Conservation (phyloP, 2,888 invertebrate species). For the Dynastes grantii region DNA sequence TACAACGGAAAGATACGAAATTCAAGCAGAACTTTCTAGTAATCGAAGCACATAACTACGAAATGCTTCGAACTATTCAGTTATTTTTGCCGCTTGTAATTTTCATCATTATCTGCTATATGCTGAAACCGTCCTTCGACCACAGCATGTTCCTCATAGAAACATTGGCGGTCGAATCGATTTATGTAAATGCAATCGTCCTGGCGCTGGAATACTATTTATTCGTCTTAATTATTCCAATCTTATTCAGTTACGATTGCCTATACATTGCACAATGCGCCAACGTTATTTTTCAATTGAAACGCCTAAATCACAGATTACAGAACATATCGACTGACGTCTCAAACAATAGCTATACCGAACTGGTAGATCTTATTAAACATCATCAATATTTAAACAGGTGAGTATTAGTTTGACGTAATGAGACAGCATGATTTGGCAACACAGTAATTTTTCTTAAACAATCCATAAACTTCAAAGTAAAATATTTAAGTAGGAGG, state of each 20-base stretch:
- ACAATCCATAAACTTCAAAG: no score
- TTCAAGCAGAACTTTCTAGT: not conserved
- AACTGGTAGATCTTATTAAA: not conserved
- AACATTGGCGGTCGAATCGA: not conserved
- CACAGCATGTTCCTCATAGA: not conserved
- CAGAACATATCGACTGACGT: not conserved
- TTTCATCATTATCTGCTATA: not conserved
- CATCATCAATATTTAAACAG: constrained; percentile 8
- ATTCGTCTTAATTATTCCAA: not conserved
- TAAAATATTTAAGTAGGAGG: no score
- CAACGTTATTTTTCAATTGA: constrained; percentile 8
- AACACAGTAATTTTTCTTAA: no score
- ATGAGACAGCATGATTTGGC: no score
- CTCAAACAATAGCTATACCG: not conserved
- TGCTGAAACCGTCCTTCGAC: not conserved
- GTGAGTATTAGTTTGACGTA: not conserved
- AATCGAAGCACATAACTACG: not conserved
- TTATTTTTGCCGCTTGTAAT: not conserved
- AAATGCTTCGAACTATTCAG: not conserved
- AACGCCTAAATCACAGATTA: constrained; percentile 5
- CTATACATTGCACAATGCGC: constrained; percentile 11
- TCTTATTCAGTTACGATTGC: constrained; percentile 14
- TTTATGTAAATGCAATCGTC: not conserved
- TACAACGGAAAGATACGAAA: not conserved
- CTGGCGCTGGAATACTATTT: constrained; percentile 4